phyloP scores from a whole-genome alignment of 2,797 vertebrate species.

The Anguilla megastoma region DNA sequence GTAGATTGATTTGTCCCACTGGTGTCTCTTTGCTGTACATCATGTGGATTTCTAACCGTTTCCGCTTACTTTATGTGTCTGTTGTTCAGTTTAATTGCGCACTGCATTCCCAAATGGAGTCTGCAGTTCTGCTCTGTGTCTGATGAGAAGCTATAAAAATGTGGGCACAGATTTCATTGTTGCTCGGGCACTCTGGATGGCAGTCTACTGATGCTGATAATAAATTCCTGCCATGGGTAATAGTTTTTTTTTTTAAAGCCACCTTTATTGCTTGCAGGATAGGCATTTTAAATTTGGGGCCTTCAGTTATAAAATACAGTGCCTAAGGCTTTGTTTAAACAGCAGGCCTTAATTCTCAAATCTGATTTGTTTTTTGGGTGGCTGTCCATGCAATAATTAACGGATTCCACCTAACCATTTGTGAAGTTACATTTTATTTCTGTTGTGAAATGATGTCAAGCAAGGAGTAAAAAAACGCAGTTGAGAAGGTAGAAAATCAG shows the following conservation, averaged over 20 bases:
- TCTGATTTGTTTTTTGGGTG: background rate
- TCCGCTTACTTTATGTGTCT: background rate
- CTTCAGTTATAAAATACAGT: background rate
- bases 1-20: background rate
- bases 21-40: background rate
- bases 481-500: background rate
- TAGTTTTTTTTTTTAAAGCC: background rate
- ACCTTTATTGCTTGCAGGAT: background rate
- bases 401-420: background rate
- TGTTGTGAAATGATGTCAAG: background rate
- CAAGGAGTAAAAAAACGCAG: too few relatives aligned
- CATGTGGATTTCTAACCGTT: background rate
- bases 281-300: background rate
- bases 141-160: slow-evolving; percentile 3
- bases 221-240: background rate
- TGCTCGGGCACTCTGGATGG: background rate
- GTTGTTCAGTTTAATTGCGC: background rate
- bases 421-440: background rate
- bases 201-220: background rate
- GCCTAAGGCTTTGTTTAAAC: background rate
- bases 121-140: background rate
- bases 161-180: slow-evolving; percentile 6
- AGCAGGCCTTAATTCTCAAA: background rate
- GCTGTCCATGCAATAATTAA: background rate
- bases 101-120: background rate